Base-by-base conservation (phyloP, 2,797 vertebrate genomes). In the Threskiornis aethiopicus region DNA sequence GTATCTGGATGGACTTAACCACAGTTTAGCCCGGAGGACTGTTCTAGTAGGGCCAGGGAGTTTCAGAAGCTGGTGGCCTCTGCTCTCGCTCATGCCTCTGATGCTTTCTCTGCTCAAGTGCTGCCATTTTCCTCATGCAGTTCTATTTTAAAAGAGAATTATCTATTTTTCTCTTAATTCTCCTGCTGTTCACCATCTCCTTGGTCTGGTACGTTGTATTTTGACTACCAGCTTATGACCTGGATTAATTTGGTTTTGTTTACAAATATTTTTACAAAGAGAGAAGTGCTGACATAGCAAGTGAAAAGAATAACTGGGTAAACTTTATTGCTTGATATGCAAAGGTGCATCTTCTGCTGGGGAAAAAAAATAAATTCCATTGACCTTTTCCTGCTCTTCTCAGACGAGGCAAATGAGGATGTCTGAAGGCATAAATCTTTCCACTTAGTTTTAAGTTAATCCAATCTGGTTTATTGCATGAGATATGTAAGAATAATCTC, bases 331-430 rank as follows among this genome's bases (percentile, higher is more conserved):
- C 65, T 72, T 72, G 59, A 11, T 35, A 51, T 0, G 1, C 35
- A 37, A 65, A 65, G 37, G 46, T 54, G 37, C 16, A 4, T 44
- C 15, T 80, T 91, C 64, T 61, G 33, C 58, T 62, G 20, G 31
- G 58, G 31, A 5, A 31, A 61, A 64, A 75, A 57, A 57, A 15
- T 6, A 29, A 42, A 51, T 31, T n/a, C 41, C 29, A 26, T 31
- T 71, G 75, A 61, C 79, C 57, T 72, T 31, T 41, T 87, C 20
- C 22, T 70, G 39, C 33, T 73, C 25, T 76, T 85, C 16, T 85
- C 57, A 54, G 41, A 6, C 1, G 2, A 49, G 35, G 58, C 0
- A 3, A 67, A 57, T 6, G 29, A 61, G 58, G 25, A 31, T 61
- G 39, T 28, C 49, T 52, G 81, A 70, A 69, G 24, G 33, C 57